Base-by-base conservation (phyloP, 1,140 invertebrate species). In the Caerostris darwini region DNA sequence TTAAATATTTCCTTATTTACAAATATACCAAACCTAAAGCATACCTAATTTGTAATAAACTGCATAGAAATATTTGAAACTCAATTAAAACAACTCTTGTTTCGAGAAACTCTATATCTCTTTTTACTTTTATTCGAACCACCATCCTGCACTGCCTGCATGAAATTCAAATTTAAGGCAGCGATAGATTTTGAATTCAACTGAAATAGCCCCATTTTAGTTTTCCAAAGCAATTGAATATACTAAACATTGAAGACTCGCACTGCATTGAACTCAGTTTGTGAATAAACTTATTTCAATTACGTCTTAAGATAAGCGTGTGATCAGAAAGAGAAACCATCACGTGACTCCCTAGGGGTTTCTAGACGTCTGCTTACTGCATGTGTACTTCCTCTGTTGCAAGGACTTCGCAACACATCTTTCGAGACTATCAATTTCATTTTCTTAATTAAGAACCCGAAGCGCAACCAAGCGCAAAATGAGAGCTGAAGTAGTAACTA, bases 401-500 rank as follows among this genome's bases (percentile, higher is more conserved):
- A 77, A 53, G 34, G 5, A 77, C 3, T 12, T 53, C 34, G 71
- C 34, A 77, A 14, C 34, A 53, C 50, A 77, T 77, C 71, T 53
- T 77, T 50, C 5, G 8, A 53, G 71, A 50, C 71, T 50, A 77
- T 77, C 34, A 34, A 50, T 77, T 50, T 77, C 50, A 77, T 77
- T 77, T 77, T 53, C 71, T 77, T 53, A 77, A 53, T 53, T 14
- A 77, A 77, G 19, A 77, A 77, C 19, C 3, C 0, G 69, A 77
- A 77, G n/a, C 19, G 19, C 69, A 77, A 77, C 7, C 19, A 77
- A 77, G 69, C 19, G n/a, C n/a, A 77, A 77, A 71, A 71, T 71
- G 67, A 19, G 67, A 34, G 67, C 19, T 19, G 67, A 71, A 71
- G n/a, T 69, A 69, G 67, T 69, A n/a, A 69, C n/a, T 71, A 77